A percentile compares a stretch with the other conserved stretches of the same genome.
phyloP scores from a whole-genome alignment of 2,888 invertebrate genomes.

The Troides oblongomaculatus region DNA sequence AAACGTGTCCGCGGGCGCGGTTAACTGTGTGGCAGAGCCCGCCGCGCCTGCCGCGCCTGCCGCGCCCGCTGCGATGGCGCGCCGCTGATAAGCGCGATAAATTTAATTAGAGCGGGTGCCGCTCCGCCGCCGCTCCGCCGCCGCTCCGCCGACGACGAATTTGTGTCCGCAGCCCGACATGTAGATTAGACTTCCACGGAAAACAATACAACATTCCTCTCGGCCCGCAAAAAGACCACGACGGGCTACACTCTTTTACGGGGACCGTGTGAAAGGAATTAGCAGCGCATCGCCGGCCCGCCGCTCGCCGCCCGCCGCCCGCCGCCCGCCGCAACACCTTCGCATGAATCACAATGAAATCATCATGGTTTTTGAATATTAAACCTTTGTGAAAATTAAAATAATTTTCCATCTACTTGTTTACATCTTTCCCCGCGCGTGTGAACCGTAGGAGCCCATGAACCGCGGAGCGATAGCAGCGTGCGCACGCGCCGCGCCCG shows the following conservation, averaged over 20 bases:
- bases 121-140: slow-evolving; percentile 29
- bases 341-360: no score
- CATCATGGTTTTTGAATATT: no score
- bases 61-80: slow-evolving; percentile 43
- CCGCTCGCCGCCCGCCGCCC: no score
- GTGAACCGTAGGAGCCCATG: no score
- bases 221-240: slow-evolving; percentile 46
- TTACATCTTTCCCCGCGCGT: no score
- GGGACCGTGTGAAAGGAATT: slow-evolving; percentile 20
- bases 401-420: no score
- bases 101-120: slow-evolving; percentile 70
- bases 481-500: not conserved
- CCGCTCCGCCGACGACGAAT: slow-evolving; percentile 47
- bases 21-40: not conserved
- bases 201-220: slow-evolving; percentile 7
- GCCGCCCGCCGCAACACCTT: no score
- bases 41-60: not conserved
- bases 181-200: slow-evolving; percentile 27
- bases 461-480: not conserved
- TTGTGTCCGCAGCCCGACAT: slow-evolving; percentile 43
- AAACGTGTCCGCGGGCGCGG: no score
- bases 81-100: slow-evolving; percentile 69
- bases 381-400: no score
- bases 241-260: not conserved
- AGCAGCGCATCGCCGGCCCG: not conserved